Base-by-base conservation (phyloP, 1,140 invertebrate species). In the Cepaea nemoralis region DNA sequence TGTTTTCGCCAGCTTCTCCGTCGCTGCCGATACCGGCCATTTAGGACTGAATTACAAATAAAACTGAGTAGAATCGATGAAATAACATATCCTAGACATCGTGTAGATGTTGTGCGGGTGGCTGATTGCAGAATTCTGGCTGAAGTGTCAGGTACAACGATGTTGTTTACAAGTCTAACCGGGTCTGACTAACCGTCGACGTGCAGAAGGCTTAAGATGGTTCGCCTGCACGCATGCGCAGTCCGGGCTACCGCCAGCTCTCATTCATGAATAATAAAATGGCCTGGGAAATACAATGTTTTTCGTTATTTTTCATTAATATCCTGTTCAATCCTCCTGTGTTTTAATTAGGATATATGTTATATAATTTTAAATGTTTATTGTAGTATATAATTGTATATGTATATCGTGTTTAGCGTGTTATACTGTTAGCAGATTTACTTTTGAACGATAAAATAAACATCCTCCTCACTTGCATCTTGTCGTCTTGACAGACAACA, bases 1-100 rank as follows among this genome's bases (percentile, higher is more conserved):
- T 82, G 67, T 42, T 81, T 50, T 86, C 83, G 22, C 80, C 84
- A n/a, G n/a, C n/a, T 59, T 79, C 80, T 79, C 82, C 69, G 50
- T 87, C 88, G 35, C 86, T 87, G 78, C 85, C 86, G 19, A 85
- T 83, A 63, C 85, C 82, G 39, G 88, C 85, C 88, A 88, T 88
- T 77, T 73, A 75, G 63, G 73, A 45, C 33, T 33, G 33, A 37
- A 70, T 27, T 31, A 73, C 14, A 40, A 37, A 10, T 83, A 48
- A 79, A 69, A 78, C 74, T 55, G 35, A 45, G 35, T 55, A 50
- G 39, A 45, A 55, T 6, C n/a, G 42, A 19, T 31, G 59, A 37
- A 24, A 1, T 35, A 45, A 48, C 77, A 50, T 19, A 45, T 33
- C 16, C 6, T n/a, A 31, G 31, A 16, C 31, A 27, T 37, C 24